phyloP scores from a whole-genome alignment of 2,888 invertebrate genomes.

The Osmoderma eremita region DNA sequence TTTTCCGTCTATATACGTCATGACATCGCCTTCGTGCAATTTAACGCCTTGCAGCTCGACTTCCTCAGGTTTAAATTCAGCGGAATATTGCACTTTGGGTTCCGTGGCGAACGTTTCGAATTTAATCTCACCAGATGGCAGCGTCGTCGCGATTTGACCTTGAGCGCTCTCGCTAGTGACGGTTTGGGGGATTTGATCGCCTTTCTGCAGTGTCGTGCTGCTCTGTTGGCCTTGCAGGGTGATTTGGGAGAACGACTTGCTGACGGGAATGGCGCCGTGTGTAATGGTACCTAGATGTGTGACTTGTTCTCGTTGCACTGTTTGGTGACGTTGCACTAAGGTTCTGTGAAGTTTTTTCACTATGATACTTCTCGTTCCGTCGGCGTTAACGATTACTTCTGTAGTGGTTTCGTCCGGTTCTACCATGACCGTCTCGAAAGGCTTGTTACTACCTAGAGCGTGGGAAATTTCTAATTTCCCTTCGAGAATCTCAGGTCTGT shows the following conservation, averaged over 20 bases:
- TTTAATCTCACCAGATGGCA: slow-evolving; percentile 72
- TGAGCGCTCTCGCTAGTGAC: slow-evolving; percentile 73
- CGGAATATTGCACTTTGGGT: slow-evolving; percentile 69
- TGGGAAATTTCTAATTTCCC: slow-evolving; percentile 79
- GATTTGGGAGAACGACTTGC: slow-evolving; percentile 75
- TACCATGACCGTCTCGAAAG: slow-evolving; percentile 83
- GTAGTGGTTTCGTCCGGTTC: slow-evolving; percentile 87
- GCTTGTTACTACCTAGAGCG: slow-evolving; percentile 71
- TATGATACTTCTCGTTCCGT: slow-evolving; percentile 83
- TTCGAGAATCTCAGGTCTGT: slow-evolving; percentile 66
- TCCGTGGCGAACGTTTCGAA: slow-evolving; percentile 74
- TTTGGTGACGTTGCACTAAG: slow-evolving; percentile 73
- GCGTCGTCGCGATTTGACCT: slow-evolving; percentile 71
- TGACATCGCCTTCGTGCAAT: slow-evolving; percentile 63
- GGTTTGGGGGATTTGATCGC: slow-evolving; percentile 72
- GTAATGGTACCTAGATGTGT: slow-evolving; percentile 67
- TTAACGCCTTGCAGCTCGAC: slow-evolving; percentile 60
- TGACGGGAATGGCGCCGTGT: slow-evolving; percentile 68
- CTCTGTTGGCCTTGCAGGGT: slow-evolving; percentile 74
- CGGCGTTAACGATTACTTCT: slow-evolving; percentile 81
- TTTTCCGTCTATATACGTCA: slow-evolving; percentile 58
- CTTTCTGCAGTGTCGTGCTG: slow-evolving; percentile 68
- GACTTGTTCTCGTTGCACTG: slow-evolving; percentile 71
- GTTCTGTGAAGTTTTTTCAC: slow-evolving; percentile 78
- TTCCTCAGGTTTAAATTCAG: slow-evolving; percentile 66